phyloP scores from a whole-genome alignment of 2,888 invertebrate species.

The Zootermopsis nevadensis region DNA sequence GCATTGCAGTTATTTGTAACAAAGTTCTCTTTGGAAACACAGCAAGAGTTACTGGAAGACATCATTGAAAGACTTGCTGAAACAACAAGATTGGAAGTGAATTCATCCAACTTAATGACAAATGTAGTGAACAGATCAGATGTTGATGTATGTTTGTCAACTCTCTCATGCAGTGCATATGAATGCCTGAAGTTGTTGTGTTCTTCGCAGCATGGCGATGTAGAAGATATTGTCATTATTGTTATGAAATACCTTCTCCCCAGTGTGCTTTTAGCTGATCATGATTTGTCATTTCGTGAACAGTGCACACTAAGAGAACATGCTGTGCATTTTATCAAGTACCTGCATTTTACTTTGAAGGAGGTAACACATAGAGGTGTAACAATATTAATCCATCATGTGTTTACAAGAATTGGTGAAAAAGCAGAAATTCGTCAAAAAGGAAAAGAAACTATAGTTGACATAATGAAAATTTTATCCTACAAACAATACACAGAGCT shows the following conservation, averaged over 20 bases:
- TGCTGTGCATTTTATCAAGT: neutral
- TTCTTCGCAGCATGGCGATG: neutral
- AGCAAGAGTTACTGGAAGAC: conserved; percentile 1
- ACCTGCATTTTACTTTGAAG: neutral
- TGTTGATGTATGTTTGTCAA: neutral
- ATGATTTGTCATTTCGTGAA: conserved; percentile 23
- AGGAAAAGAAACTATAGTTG: neutral
- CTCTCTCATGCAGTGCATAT: neutral
- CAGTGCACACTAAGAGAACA: neutral
- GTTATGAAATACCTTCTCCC: conserved; percentile 3
- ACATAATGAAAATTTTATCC: neutral
- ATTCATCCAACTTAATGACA: neutral
- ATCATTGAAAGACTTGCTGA: conserved; percentile 12
- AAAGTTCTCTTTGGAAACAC: neutral
- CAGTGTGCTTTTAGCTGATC: neutral
- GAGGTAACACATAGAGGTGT: neutral
- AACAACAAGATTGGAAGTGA: conserved; percentile 3
- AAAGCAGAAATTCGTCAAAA: conserved; percentile 11
- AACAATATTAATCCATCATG: neutral
- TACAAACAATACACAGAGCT: neutral
- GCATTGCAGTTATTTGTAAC: neutral
- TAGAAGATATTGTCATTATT: conserved; percentile 3
- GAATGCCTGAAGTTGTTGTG: conserved; percentile 9
- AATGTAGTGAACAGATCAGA: neutral
- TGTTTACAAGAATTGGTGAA: neutral